Conservation (phyloP, 1,140 invertebrate species). For the Eciton burchellii region DNA sequence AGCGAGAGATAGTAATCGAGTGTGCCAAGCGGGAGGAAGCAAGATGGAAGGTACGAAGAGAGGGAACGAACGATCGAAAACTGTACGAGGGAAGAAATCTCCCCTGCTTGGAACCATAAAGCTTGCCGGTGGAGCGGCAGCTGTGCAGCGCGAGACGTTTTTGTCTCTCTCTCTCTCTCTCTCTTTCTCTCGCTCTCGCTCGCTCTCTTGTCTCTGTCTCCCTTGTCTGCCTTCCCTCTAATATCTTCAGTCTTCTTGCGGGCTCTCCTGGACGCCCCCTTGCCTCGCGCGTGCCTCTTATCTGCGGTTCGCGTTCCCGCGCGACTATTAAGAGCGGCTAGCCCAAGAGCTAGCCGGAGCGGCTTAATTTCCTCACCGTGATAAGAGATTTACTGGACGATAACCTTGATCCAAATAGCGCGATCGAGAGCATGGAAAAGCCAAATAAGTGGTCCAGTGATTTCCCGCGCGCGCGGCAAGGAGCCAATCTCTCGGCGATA, state of each 20-base stretch:
- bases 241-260: not conserved
- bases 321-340: not conserved
- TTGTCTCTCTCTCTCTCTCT: slow-evolving; percentile 50
- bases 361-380: not conserved
- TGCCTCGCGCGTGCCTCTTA: not conserved
- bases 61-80: slow-evolving; percentile 54
- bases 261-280: not conserved
- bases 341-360: not conserved
- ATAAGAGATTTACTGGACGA: not conserved
- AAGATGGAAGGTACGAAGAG: slow-evolving; percentile 21
- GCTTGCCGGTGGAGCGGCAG: slow-evolving; percentile 52
- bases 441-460: not conserved
- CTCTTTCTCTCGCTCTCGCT: not conserved
- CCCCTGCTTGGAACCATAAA: slow-evolving; percentile 73
- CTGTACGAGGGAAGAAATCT: slow-evolving; percentile 59
- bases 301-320: slow-evolving; percentile 4
- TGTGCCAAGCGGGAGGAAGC: slow-evolving; percentile 43
- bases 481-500: not conserved
- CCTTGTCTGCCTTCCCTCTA: not conserved
- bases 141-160: slow-evolving; percentile 57
- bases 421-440: not conserved
- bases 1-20: slow-evolving; percentile 72
- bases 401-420: not conserved
- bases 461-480: not conserved
- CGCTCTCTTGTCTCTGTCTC: slow-evolving; percentile 2